phyloP scores from a whole-genome alignment of 2,113 vertebrate species.

The Carassius gibelio region DNA sequence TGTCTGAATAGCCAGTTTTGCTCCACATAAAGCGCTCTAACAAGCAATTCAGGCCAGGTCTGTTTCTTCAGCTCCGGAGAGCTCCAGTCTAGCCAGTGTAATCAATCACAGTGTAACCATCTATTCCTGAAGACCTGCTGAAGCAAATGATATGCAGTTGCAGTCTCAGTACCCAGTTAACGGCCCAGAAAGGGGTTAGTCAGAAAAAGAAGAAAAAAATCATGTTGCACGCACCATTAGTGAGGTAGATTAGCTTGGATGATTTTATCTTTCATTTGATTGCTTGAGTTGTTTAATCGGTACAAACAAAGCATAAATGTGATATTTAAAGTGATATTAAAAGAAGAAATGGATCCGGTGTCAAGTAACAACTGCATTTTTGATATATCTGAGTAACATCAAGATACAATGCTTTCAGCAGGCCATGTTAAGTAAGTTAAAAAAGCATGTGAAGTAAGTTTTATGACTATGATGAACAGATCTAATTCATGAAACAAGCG shows the following conservation, averaged over 20 bases:
- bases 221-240: not conserved
- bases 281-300: not conserved
- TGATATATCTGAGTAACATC: not conserved
- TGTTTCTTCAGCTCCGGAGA: conserved; percentile 56
- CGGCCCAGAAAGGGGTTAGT: conserved; percentile 32
- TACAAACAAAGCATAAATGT: not conserved
- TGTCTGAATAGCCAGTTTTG: conserved; percentile 40
- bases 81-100: conserved; percentile 62
- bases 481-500: no score
- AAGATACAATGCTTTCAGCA: no score
- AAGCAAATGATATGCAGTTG: conserved; percentile 67
- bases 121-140: conserved; percentile 67
- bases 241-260: conserved; percentile 6
- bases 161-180: conserved; percentile 37
- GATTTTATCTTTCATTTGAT: conserved; percentile 20
- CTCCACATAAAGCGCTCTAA: conserved; percentile 51
- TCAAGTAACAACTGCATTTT: not conserved
- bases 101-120: conserved; percentile 77
- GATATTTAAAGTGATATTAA: not conserved
- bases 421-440: not conserved
- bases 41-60: conserved; percentile 65
- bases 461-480: not conserved
- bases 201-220: not conserved
- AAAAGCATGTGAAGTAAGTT: not conserved
- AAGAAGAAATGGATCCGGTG: not conserved